phyloP scores from a whole-genome alignment of 2,113 vertebrate species.

The Passer domesticus region DNA sequence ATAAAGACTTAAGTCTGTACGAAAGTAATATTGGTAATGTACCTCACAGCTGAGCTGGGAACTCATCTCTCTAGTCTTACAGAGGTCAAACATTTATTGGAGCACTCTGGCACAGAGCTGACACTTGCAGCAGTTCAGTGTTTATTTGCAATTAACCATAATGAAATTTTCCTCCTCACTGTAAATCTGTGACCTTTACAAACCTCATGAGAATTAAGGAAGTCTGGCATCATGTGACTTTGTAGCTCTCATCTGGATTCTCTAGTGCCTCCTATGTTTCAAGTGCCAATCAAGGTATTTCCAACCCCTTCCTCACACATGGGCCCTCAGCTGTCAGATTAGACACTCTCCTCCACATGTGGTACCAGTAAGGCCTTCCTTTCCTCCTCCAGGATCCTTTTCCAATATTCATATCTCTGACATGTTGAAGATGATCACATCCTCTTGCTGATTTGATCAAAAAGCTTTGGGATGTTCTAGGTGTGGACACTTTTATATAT shows the following conservation, averaged over 20 bases:
- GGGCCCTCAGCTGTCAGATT: not conserved
- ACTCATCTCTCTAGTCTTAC: not conserved
- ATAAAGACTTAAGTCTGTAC: not conserved
- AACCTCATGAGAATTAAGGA: not conserved
- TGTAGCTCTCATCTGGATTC: not conserved
- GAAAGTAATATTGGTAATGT: not conserved
- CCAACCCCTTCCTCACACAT: not conserved
- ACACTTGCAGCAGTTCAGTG: not conserved
- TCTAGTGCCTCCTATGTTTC: not conserved
- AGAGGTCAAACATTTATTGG: not conserved
- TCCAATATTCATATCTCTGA: not conserved
- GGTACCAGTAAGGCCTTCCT: not conserved
- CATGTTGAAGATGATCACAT: not conserved
- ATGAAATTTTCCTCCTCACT: not conserved
- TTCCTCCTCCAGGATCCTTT: not conserved
- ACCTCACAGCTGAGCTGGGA: not conserved
- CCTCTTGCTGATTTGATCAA: not conserved
- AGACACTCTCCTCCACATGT: not conserved
- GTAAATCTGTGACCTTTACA: not conserved
- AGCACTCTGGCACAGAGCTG: not conserved
- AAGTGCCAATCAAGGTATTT: not conserved
- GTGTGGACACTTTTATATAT: not conserved
- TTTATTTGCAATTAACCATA: not conserved
- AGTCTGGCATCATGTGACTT: rapidly evolving
- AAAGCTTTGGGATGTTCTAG: not conserved